Evolutionary conservation across 1,140 invertebrate species (phyloP).

Genomic region (Drosophila tani): DNA sequence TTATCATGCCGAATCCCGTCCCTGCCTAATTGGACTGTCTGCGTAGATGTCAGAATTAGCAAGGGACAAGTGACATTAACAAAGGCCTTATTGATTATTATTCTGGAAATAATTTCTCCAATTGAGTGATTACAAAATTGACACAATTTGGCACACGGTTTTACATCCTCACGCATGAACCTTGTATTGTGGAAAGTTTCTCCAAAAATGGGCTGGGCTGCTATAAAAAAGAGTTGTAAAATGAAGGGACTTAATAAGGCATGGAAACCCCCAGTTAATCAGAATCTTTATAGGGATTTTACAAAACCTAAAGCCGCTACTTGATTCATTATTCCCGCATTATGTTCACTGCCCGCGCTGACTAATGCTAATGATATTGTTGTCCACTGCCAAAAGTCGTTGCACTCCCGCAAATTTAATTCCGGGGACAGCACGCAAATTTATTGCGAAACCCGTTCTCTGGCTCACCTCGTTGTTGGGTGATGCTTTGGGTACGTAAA

Average conservation of each 20-base stretch:
- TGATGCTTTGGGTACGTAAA: constrained; percentile 8
- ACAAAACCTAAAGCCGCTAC: neutral
- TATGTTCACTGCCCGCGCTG: constrained; percentile 16
- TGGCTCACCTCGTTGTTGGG: neutral
- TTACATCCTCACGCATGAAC: constrained; percentile 5
- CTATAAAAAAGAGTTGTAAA: neutral
- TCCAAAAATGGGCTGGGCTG: neutral
- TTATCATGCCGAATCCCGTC: neutral
- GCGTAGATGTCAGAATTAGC: neutral
- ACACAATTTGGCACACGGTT: neutral
- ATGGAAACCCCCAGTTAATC: neutral
- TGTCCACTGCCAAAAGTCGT: constrained; percentile 40
- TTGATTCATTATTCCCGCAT: neutral
- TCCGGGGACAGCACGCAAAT: constrained; percentile 13
- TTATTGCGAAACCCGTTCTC: constrained; percentile 40
- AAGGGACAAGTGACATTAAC: constrained; percentile 3
- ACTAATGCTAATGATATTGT: constrained; percentile 53
- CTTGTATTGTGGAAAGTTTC: constrained; percentile 7
- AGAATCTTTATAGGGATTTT: neutral
- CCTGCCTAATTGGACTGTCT: constrained; percentile 4
- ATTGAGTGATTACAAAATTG: too few species aligned
- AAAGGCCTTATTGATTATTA: neutral
- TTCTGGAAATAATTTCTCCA: neutral
- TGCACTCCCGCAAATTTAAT: constrained; percentile 49
- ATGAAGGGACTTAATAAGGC: neutral